Evolutionary conservation across 2,797 vertebrate species (phyloP), one percentile per base, ranked within the genome.

Genomic region (Microtus obscurus): DNA sequence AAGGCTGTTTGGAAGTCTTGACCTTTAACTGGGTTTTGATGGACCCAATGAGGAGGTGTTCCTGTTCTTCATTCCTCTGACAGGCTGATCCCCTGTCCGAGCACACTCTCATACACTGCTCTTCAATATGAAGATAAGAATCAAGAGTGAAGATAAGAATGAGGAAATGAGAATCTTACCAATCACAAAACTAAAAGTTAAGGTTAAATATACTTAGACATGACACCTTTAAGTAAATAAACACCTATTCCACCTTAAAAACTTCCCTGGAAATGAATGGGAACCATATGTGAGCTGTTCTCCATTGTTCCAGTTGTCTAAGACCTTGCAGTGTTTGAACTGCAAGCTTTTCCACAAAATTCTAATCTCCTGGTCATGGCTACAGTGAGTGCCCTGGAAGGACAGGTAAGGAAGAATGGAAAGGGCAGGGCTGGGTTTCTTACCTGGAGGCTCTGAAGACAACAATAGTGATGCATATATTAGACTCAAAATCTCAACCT

Each of bases 91-190:
- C 40, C 29, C 71, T 17, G 0, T 29, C 21, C 11, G 40, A 81
- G 56, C 0, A 27, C 19, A 65, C 7, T 6, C 25, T 19, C 61
- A 73, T n/a, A 73, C 4, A 74, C 8, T 73, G 21, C 5, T 71
- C n/a, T 3, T 93, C 45, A 76, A 11, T 77, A 73, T 34, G 40
- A 85, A 89, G 69, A 16, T 65, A 87, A 80, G 61, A 81, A 87
- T 71, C 63, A 86, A 82, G 37, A 89, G 67, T 43, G 59, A 87
- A 93, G 48, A 31, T 27, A 83, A 90, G 37, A 86, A 89, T 17
- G 19, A 95, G 91, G 34, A 90, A 96, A 69, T 37, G 56, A 77
- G 73, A 92, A 89, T 67, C 37, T 63, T 76, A 86, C 29, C 63
- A 51, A 73, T 63, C 83, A 80, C 10, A 86, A 91, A 96, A 79